Evolutionary conservation across 1,140 invertebrate species (phyloP).

Genomic region (Rhizoglyphus robini): DNA sequence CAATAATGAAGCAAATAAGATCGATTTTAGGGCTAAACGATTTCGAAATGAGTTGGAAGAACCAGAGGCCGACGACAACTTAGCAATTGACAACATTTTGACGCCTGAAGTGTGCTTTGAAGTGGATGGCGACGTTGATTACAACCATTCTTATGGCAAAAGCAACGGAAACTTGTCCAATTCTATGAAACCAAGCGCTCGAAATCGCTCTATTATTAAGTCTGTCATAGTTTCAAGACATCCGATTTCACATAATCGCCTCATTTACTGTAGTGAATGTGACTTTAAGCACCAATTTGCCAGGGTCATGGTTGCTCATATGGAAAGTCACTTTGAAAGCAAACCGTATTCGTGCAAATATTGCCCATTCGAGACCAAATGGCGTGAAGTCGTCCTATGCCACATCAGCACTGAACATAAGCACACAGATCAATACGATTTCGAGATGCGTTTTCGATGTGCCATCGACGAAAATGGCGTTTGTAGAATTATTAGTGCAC

Average conservation of each 20-base stretch:
- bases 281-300: constrained; percentile 45
- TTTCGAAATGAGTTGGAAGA: not conserved
- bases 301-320: constrained; percentile 47
- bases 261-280: constrained; percentile 27
- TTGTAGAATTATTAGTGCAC: constrained; percentile 11
- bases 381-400: constrained; percentile 55
- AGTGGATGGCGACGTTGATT: constrained; percentile 15
- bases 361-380: constrained; percentile 58
- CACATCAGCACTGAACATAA: constrained; percentile 23
- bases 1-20: not conserved
- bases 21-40: constrained; percentile 12
- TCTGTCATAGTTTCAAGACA: constrained; percentile 25
- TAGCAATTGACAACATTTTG: constrained; percentile 18
- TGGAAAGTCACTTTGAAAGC: constrained; percentile 23
- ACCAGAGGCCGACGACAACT: constrained; percentile 8
- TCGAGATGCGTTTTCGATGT: constrained; percentile 25
- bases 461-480: constrained; percentile 7
- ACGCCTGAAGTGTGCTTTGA: constrained; percentile 23
- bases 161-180: constrained; percentile 23
- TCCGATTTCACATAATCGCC: constrained; percentile 26
- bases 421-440: constrained; percentile 20
- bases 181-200: constrained; percentile 25
- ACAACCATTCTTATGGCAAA: constrained; percentile 13
- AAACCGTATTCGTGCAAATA: constrained; percentile 51
- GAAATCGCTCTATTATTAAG: no score